These are phyloP conservation scores for Riparia riparia DNA, from an alignment of 2,113 vertebrate species.

Conservation along the genomic window DNA sequence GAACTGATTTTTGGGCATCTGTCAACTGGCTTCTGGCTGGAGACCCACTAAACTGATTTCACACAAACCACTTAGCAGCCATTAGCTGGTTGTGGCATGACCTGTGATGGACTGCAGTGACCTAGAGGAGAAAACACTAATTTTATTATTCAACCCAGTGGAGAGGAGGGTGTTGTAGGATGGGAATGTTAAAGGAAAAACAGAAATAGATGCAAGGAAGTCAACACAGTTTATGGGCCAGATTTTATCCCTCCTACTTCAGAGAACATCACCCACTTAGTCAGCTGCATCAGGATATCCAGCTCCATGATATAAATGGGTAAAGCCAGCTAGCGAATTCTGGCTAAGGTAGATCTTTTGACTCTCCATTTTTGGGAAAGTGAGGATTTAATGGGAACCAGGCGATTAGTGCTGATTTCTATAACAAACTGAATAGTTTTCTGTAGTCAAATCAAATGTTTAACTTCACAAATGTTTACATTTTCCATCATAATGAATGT, in stretches of 20 bases:
- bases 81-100: not conserved
- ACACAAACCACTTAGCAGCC: constrained; percentile 23
- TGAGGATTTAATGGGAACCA: not conserved
- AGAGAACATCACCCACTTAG: not conserved
- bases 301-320: not conserved
- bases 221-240: accelerated
- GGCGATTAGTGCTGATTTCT: not conserved
- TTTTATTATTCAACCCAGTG: not conserved
- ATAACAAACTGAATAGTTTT: not conserved
- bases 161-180: not conserved
- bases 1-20: constrained; percentile 20
- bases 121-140: not conserved
- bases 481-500: not conserved
- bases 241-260: not conserved
- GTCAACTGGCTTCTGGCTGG: constrained; percentile 13
- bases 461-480: not conserved
- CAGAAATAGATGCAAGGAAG: not conserved
- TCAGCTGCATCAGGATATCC: not conserved
- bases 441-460: not conserved
- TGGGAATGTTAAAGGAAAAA: not conserved
- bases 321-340: not conserved
- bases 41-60: constrained; percentile 36
- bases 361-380: not conserved
- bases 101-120: not conserved
- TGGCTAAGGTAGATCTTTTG: not conserved